These are phyloP conservation scores for Pygmarrhopalites habei DNA, from an alignment of 1,140 invertebrate genomes.

Conservation along the genomic window DNA sequence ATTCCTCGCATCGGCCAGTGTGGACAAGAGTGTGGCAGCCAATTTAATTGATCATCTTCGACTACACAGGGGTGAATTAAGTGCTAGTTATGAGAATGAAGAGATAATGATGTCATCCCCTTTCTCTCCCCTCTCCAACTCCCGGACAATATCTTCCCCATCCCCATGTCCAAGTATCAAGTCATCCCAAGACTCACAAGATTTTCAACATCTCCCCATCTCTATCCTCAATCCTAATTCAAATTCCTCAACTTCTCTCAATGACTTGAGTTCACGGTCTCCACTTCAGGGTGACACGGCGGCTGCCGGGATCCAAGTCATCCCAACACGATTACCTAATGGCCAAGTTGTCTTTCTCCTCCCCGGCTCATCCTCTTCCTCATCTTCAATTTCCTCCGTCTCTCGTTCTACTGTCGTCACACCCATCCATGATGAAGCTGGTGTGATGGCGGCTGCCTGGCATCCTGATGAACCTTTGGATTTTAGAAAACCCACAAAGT, in stretches of 20 bases:
- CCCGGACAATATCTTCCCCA: constrained; percentile 39
- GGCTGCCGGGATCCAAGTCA: constrained; percentile 46
- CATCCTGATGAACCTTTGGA: constrained; percentile 4
- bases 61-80: constrained; percentile 40
- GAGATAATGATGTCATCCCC: neutral
- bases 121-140: constrained; percentile 51
- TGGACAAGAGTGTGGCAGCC: constrained; percentile 59
- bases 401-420: constrained; percentile 40
- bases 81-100: neutral
- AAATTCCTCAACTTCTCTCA: constrained; percentile 31
- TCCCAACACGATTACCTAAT: constrained; percentile 50
- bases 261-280: constrained; percentile 27
- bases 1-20: constrained; percentile 39
- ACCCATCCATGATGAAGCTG: neutral
- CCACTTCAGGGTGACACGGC: no score
- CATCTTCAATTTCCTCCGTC: constrained; percentile 44
- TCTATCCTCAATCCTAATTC: no score
- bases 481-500: neutral
- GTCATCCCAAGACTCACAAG: neutral
- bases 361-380: constrained; percentile 44
- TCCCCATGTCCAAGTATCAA: constrained; percentile 1
- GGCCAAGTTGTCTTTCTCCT: constrained; percentile 53
- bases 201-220: neutral
- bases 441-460: neutral
- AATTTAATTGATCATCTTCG: constrained; percentile 62